Evolutionary conservation across 2,888 invertebrate species (phyloP).

Genomic region (Hypomecis atomaria): DNA sequence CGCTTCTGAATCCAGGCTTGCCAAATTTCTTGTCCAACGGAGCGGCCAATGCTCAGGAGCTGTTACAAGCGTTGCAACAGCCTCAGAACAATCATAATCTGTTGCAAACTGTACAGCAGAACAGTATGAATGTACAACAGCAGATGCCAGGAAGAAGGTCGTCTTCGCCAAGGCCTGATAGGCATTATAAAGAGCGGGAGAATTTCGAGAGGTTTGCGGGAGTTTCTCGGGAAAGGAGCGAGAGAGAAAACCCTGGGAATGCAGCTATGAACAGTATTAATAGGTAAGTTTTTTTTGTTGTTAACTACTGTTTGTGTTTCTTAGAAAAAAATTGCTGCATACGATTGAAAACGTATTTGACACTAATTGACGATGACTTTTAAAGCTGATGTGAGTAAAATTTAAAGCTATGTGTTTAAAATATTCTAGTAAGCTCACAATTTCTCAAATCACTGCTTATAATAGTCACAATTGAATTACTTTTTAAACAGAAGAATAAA

Average conservation of each 20-base stretch:
- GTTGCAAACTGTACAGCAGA: slow-evolving; percentile 79
- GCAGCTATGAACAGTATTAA: slow-evolving; percentile 88
- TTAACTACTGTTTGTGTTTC: too few species aligned
- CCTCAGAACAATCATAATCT: slow-evolving; percentile 81
- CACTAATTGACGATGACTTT: too few species aligned
- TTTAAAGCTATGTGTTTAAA: too few species aligned
- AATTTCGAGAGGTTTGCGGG: slow-evolving; percentile 74
- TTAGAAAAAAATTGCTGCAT: too few species aligned
- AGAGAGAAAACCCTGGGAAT: slow-evolving; percentile 81
- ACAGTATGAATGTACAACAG: slow-evolving; percentile 70
- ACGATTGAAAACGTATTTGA: too few species aligned
- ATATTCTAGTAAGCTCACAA: too few species aligned
- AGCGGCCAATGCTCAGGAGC: slow-evolving; percentile 88
- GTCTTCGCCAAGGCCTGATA: slow-evolving; percentile 75
- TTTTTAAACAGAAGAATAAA: too few species aligned
- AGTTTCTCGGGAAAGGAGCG: slow-evolving; percentile 81
- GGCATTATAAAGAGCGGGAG: slow-evolving; percentile 81
- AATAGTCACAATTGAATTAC: too few species aligned
- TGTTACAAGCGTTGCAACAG: slow-evolving; percentile 87
- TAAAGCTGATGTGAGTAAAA: too few species aligned
- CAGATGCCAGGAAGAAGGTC: slow-evolving; percentile 80
- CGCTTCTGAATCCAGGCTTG: slow-evolving; percentile 88
- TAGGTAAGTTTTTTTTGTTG: slow-evolving; percentile 73
- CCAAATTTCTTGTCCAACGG: slow-evolving; percentile 90
- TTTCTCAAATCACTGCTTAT: too few species aligned